These are phyloP conservation scores for Sylvilagus bachmani DNA, from an alignment of 2,113 vertebrate genomes.

Conservation along the genomic window DNA sequence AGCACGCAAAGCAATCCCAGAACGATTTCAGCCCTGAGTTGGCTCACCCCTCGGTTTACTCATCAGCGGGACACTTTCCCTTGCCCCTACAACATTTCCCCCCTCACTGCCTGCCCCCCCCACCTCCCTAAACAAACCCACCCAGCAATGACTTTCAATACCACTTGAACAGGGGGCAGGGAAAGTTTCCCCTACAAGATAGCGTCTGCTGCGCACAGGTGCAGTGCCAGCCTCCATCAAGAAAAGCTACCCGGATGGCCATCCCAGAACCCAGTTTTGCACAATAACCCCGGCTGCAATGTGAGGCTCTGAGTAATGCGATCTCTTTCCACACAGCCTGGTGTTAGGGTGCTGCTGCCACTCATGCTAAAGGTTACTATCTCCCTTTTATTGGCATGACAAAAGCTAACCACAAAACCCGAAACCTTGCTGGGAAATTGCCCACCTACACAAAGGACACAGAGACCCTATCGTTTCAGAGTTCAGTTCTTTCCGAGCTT, in stretches of 20 bases:
- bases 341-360: conserved; percentile 71
- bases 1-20: neutral
- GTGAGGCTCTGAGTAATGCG: conserved; percentile 81
- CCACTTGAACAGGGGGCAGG: neutral
- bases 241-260: conserved; percentile 78
- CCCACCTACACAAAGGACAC: conserved; percentile 81
- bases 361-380: conserved; percentile 84
- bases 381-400: conserved; percentile 82
- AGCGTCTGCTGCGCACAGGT: conserved; percentile 17
- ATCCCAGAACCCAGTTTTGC: conserved; percentile 84
- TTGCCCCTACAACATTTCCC: neutral
- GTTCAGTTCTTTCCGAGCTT: conserved; percentile 76
- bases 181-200: conserved; percentile 42
- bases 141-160: neutral
- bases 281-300: conserved; percentile 75
- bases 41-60: neutral
- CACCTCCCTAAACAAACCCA: neutral
- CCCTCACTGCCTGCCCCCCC: neutral
- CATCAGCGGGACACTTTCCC: neutral
- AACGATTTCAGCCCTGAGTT: neutral
- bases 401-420: conserved; percentile 86
- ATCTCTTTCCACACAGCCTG: conserved; percentile 80
- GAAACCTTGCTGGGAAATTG: conserved; percentile 86
- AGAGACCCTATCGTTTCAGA: conserved; percentile 66
- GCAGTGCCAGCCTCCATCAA: conserved; percentile 75